phyloP scores from a whole-genome alignment of 1,140 invertebrate genomes.

The Chelonus insularis region DNA sequence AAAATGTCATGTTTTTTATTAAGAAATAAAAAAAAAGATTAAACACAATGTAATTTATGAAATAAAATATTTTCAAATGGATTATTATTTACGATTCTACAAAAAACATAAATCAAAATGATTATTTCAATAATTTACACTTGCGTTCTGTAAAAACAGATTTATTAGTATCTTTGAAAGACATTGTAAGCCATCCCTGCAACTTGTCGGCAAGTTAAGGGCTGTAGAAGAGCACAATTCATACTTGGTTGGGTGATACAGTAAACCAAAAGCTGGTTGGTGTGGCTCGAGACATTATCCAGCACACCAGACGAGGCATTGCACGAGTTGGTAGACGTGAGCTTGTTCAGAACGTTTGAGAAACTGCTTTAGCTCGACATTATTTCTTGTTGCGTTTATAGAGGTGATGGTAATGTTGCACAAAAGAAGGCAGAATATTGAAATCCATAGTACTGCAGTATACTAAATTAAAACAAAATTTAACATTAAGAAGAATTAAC shows the following conservation, averaged over 20 bases:
- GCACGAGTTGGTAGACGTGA: not conserved
- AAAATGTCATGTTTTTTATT: too few species aligned
- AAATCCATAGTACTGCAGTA: slow-evolving; percentile 19
- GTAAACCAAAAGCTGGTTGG: slow-evolving; percentile 5
- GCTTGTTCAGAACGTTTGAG: slow-evolving; percentile 18
- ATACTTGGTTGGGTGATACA: slow-evolving; percentile 17
- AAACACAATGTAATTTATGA: too few species aligned
- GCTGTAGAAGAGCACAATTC: slow-evolving; percentile 2
- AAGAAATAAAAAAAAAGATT: too few species aligned
- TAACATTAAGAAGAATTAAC: too few species aligned
- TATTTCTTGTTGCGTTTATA: slow-evolving; percentile 14
- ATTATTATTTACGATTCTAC: too few species aligned
- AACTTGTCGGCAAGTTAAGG: slow-evolving; percentile 5
- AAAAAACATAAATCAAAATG: too few species aligned
- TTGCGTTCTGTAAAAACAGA: not conserved
- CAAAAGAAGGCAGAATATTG: slow-evolving; percentile 18
- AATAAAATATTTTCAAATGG: too few species aligned
- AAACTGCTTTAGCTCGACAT: slow-evolving; percentile 18
- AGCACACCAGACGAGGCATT: slow-evolving; percentile 16
- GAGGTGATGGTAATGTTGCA: not conserved
- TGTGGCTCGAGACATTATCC: slow-evolving; percentile 19
- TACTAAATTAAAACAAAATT: too few species aligned
- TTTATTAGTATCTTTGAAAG: not conserved
- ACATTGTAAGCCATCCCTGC: not conserved
- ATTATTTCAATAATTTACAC: too few species aligned